These are phyloP conservation scores for Bolinopsis microptera DNA, from an alignment of 37 sponge, comb jelly and placozoan species.

Conservation along the genomic window DNA sequence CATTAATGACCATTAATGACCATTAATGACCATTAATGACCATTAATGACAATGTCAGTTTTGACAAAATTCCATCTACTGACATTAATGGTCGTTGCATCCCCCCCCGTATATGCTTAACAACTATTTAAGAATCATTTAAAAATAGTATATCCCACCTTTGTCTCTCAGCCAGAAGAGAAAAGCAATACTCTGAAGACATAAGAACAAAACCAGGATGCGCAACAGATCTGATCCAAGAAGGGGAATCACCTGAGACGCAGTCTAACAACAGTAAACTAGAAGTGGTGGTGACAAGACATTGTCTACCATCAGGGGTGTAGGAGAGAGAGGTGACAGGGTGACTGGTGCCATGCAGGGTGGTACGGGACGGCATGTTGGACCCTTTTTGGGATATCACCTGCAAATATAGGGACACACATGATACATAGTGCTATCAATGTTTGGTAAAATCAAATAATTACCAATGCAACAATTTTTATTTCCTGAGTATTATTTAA, in stretches of 20 bases:
- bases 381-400: conserved; percentile 58
- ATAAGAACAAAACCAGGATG: conserved; percentile 15
- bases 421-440: too few relatives aligned
- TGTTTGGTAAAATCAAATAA: too few relatives aligned
- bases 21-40: too few relatives aligned
- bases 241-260: conserved; percentile 4
- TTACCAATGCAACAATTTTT: too few relatives aligned
- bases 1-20: too few relatives aligned
- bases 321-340: conserved; percentile 17
- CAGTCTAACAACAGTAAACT: not conserved
- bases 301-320: conserved; percentile 38
- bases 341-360: not conserved
- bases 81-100: too few relatives aligned
- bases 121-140: too few relatives aligned
- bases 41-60: too few relatives aligned
- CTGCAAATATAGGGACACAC: not conserved
- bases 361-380: conserved; percentile 39
- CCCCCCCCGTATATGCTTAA: too few relatives aligned
- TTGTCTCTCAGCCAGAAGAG: conserved; percentile 40
- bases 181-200: conserved; percentile 22
- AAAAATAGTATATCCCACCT: not conserved
- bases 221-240: not conserved
- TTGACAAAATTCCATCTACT: too few relatives aligned
- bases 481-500: too few relatives aligned
- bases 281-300: conserved; percentile 5